phyloP scores from a whole-genome alignment of 2,113 vertebrate genomes.

The Hepsetus odoe region DNA sequence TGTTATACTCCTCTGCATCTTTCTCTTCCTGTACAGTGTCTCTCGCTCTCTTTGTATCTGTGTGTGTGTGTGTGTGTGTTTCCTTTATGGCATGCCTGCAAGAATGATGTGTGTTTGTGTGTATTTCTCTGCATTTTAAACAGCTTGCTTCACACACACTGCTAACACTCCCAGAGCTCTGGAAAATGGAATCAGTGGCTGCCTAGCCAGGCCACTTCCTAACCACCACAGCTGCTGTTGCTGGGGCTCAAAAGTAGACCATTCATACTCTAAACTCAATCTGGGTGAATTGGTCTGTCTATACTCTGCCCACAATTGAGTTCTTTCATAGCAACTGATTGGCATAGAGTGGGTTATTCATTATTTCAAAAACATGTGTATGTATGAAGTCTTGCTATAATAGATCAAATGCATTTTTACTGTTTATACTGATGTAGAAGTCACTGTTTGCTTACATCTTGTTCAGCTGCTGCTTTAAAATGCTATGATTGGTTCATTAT shows the following conservation, averaged over 20 bases:
- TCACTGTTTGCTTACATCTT: too few relatives aligned
- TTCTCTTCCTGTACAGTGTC: background rate
- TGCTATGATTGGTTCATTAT: too few relatives aligned
- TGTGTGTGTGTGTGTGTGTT: conserved; percentile 53
- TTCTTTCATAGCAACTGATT: background rate
- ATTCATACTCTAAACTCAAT: conserved; percentile 32
- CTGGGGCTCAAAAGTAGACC: conserved; percentile 19
- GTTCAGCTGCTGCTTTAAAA: too few relatives aligned
- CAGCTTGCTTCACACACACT: conserved; percentile 38
- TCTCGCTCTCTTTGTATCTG: background rate
- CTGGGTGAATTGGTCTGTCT: background rate
- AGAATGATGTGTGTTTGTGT: conserved; percentile 53
- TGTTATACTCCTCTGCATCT: background rate
- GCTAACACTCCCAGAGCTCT: conserved; percentile 22
- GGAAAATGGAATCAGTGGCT: conserved; percentile 24
- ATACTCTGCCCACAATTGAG: background rate
- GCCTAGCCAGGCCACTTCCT: conserved; percentile 16
- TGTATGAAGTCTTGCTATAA: too few relatives aligned
- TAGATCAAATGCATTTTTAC: too few relatives aligned
- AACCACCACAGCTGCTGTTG: background rate
- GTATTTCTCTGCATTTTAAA: conserved; percentile 54
- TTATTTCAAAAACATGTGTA: too few relatives aligned
- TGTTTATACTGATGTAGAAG: too few relatives aligned
- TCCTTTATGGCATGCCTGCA: conserved; percentile 58
- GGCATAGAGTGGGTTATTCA: background rate